Conservation (phyloP, 2,113 vertebrate genomes). For the Xiphophorus hellerii region DNA sequence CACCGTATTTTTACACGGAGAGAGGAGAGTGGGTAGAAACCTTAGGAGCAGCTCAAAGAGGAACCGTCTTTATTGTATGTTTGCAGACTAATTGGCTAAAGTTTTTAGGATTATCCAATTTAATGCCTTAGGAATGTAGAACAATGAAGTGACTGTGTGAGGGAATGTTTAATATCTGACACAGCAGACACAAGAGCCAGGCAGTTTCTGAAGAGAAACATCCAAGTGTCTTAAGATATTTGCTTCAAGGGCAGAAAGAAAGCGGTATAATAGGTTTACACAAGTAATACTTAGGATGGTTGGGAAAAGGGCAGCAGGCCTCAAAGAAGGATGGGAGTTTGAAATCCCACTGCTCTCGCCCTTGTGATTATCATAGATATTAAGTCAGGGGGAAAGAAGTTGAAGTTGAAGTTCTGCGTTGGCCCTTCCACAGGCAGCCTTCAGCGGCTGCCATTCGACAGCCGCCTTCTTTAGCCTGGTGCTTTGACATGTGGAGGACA, state of each 20-base stretch:
- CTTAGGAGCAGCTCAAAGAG: background rate
- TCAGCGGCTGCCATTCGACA: constrained; percentile 55
- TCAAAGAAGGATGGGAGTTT: constrained; percentile 44
- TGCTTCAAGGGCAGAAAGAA: constrained; percentile 31
- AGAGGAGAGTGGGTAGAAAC: background rate
- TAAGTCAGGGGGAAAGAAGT: constrained; percentile 51
- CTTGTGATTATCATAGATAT: constrained; percentile 70
- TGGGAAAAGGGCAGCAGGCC: constrained; percentile 43
- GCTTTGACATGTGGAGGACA: constrained; percentile 51
- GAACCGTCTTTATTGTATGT: background rate
- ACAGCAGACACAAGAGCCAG: constrained; percentile 2
- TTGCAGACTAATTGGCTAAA: constrained; percentile 12
- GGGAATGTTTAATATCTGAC: constrained; percentile 22
- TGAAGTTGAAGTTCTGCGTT: constrained; percentile 37
- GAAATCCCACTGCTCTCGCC: constrained; percentile 38
- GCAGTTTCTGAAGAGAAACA: background rate
- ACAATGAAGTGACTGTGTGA: constrained; percentile 5
- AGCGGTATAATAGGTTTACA: constrained; percentile 44
- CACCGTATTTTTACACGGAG: background rate
- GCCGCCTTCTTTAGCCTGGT: constrained; percentile 42
- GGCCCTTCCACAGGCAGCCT: constrained; percentile 51
- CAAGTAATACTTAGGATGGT: constrained; percentile 23
- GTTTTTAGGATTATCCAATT: constrained; percentile 19
- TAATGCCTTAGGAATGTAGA: background rate
- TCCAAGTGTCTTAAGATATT: background rate